Evolutionary conservation across 1,140 invertebrate genomes (phyloP).

Genomic region (Camponotus vicinus): DNA sequence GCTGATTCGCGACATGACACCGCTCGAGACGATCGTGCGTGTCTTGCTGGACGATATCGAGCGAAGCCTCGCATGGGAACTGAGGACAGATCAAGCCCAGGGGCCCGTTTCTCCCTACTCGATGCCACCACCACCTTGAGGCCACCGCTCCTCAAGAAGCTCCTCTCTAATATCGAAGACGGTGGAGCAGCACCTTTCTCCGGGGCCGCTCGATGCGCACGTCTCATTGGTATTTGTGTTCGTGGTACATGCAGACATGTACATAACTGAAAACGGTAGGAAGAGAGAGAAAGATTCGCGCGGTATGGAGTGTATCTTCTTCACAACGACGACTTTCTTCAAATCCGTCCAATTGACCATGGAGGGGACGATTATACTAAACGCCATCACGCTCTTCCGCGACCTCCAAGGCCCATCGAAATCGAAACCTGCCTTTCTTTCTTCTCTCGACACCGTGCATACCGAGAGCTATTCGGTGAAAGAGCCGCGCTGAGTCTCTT

Average conservation of each 20-base stretch:
- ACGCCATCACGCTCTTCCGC: constrained; percentile 73
- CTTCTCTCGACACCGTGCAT: constrained; percentile 50
- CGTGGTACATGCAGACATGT: not conserved
- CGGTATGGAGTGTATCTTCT: not conserved
- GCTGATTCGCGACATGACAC: constrained; percentile 80
- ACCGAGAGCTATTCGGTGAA: constrained; percentile 66
- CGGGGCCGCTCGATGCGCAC: constrained; percentile 63
- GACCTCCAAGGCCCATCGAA: constrained; percentile 78
- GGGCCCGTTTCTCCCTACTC: constrained; percentile 80
- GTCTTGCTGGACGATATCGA: constrained; percentile 72
- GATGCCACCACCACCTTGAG: constrained; percentile 77
- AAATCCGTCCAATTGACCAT: constrained; percentile 57
- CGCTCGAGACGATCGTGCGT: constrained; percentile 64
- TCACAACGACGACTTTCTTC: constrained; percentile 70
- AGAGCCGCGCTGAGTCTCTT: constrained; percentile 51
- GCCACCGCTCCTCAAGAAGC: constrained; percentile 74
- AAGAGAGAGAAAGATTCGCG: constrained; percentile 12
- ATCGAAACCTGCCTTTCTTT: constrained; percentile 69
- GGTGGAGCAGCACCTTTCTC: constrained; percentile 84
- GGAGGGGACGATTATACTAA: constrained; percentile 71
- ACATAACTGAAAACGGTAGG: not conserved
- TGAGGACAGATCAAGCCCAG: constrained; percentile 80
- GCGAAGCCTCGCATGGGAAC: constrained; percentile 80
- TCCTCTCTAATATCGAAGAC: constrained; percentile 84
- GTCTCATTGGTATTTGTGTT: constrained; percentile 9